Evolutionary conservation across 2,888 invertebrate genomes (phyloP).

Genomic region (Tenthredo scrophulariae): DNA sequence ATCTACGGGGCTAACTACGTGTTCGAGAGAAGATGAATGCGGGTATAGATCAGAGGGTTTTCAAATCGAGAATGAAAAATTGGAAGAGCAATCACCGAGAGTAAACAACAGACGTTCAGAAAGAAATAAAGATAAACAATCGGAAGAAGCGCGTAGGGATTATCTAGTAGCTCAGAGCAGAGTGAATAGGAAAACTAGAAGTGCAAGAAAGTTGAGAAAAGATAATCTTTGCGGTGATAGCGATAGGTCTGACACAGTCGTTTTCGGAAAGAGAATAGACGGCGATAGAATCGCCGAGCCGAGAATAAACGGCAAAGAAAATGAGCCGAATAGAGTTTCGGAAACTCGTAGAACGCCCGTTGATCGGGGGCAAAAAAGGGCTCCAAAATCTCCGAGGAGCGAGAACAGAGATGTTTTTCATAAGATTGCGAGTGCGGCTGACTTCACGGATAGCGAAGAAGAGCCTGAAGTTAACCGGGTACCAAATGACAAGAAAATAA

Average conservation of each 20-base stretch:
- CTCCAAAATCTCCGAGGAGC: neutral
- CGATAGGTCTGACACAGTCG: neutral
- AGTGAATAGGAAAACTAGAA: neutral
- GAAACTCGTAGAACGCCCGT: neutral
- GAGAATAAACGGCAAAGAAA: conserved; percentile 11
- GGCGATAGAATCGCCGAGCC: neutral
- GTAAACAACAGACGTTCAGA: neutral
- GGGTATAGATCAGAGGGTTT: neutral
- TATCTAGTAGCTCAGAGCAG: neutral
- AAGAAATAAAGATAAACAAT: neutral
- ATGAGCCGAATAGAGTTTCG: neutral
- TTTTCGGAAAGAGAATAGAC: neutral
- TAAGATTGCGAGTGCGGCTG: neutral
- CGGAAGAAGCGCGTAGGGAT: neutral
- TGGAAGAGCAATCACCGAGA: neutral
- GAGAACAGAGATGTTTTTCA: neutral
- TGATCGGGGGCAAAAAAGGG: neutral
- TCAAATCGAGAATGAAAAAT: neutral
- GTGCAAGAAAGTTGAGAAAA: neutral
- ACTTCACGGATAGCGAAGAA: neutral
- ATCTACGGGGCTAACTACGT: neutral
- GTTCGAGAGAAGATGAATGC: neutral
- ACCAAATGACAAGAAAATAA: neutral
- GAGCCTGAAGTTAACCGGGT: neutral
- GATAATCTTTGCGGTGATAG: neutral